Conservation (phyloP, 1,140 invertebrate genomes). For the Lutraria rhynchaena region DNA sequence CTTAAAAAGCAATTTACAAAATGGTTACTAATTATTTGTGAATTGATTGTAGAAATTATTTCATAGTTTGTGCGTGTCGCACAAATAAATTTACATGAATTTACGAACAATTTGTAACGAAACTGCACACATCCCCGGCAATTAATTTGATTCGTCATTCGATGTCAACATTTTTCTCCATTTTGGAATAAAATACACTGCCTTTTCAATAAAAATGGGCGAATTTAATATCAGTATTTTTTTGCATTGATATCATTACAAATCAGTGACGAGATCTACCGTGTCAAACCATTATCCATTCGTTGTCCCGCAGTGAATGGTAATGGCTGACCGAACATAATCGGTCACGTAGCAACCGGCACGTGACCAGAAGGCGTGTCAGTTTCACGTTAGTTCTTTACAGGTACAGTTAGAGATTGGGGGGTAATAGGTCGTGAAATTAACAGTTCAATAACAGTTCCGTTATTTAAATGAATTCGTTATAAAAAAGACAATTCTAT, state of each 20-base stretch:
- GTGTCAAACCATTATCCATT: conserved; percentile 44
- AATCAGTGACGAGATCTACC: conserved; percentile 34
- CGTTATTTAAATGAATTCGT: neutral
- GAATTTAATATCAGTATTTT: conserved; percentile 24
- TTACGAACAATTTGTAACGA: no score
- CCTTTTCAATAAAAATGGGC: conserved; percentile 6
- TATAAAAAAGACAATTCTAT: neutral
- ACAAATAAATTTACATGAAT: no score
- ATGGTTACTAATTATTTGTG: no score
- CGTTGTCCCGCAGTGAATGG: conserved; percentile 39
- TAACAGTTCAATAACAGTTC: neutral
- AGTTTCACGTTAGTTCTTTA: conserved; percentile 33
- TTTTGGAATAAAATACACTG: no score
- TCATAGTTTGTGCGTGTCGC: no score
- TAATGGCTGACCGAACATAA: conserved; percentile 59
- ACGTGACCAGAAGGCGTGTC: conserved; percentile 51
- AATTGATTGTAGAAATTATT: no score
- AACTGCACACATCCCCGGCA: no score
- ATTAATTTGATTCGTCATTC: no score
- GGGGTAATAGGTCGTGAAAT: conserved; percentile 59
- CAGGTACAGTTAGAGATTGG: conserved; percentile 49
- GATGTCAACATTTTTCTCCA: no score
- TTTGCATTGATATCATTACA: conserved; percentile 48
- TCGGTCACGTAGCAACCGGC: conserved; percentile 56
- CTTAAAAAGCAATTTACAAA: no score